Percentiles rank a stretch among this genome's conserved stretches.
Evolutionary conservation across 2,113 vertebrate genomes (phyloP).

Genomic region (Lathamus discolor): DNA sequence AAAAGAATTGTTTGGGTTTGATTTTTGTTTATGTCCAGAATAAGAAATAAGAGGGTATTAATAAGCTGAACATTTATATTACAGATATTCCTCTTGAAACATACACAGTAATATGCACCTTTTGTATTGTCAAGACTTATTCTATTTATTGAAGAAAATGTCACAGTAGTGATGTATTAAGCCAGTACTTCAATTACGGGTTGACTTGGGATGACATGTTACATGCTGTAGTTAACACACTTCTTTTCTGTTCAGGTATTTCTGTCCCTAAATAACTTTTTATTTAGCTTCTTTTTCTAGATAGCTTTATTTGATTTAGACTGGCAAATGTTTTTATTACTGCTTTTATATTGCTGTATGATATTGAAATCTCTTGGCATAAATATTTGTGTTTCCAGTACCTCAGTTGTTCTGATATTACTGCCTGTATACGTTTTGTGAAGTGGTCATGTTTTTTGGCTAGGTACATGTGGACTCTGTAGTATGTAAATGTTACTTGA

Average conservation of each 20-base stretch:
- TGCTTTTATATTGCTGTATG: slow-evolving; percentile 84
- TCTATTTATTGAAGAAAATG: slow-evolving; percentile 88
- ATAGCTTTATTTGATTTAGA: slow-evolving; percentile 81
- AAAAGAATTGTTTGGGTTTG: slow-evolving; percentile 65
- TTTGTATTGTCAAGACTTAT: slow-evolving; percentile 83
- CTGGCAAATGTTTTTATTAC: slow-evolving; percentile 79
- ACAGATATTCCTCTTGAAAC: slow-evolving; percentile 76
- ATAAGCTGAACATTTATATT: slow-evolving; percentile 77
- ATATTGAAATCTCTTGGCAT: slow-evolving; percentile 82
- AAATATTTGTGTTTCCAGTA: slow-evolving; percentile 92
- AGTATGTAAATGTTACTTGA: slow-evolving; percentile 99
- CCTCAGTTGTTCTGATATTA: slow-evolving; percentile 90
- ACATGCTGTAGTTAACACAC: slow-evolving; percentile 83
- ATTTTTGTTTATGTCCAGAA: slow-evolving; percentile 68
- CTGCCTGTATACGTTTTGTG: slow-evolving; percentile 95
- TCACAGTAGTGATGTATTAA: slow-evolving; percentile 87
- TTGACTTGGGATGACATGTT: slow-evolving; percentile 86
- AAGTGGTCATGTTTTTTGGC: slow-evolving; percentile 90
- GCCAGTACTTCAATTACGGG: slow-evolving; percentile 89
- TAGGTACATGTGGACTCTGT: slow-evolving; percentile 95
- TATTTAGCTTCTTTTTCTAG: slow-evolving; percentile 76
- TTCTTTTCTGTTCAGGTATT: slow-evolving; percentile 78
- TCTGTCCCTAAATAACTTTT: slow-evolving; percentile 79
- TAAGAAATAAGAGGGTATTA: slow-evolving; percentile 68
- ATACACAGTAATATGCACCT: slow-evolving; percentile 81